Base-by-base conservation (phyloP, 2,888 invertebrate genomes). In the Melanargia galathea region DNA sequence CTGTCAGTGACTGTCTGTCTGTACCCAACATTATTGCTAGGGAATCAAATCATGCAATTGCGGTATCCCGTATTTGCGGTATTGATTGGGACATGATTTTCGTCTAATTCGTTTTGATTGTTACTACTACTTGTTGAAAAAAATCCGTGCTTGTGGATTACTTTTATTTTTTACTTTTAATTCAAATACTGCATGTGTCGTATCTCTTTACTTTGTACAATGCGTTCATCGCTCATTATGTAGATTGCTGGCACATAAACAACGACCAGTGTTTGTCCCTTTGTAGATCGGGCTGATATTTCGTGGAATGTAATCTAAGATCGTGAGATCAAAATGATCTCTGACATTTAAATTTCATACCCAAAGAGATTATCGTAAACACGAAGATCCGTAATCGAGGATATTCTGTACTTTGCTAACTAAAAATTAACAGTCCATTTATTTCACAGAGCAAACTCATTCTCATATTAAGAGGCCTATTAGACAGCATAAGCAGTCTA, bases 251-350 rank as follows among this genome's bases (percentile, higher is more conserved):
- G 24, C 26, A 4, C 24, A 24, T 13, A 35, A 54, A 54, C 38
- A 54, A 54, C 13, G 22, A 40, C 30, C 30, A 13, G 52, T 20
- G 52, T 35, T 43, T 55, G 24, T 55, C 48, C 35, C 58, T 48
- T 20, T 24, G 11, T 22, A 16, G 20, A 58, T 48, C 58, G 35
- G 26, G 33, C 35, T 58, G 46, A 24, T 24, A 16, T 35, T 58
- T 48, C 58, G 22, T 10, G 22, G 58, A 58, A 58, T 35, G 58
- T 30, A 35, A 58, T 48, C 33, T 46, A n/a, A 58, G 58, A 58
- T 48, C 46, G 30, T 57, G 57, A 30, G 33, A 57, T 20, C 22
- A 20, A 33, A 57, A 43, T 57, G 57, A 18, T 57, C 33, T 46
- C 45, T 57, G 45, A 46, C 33, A 46, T 57, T 57, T 45, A 26